These are phyloP conservation scores for Mastomys coucha DNA, from an alignment of 2,113 vertebrate species.

Conservation along the genomic window DNA sequence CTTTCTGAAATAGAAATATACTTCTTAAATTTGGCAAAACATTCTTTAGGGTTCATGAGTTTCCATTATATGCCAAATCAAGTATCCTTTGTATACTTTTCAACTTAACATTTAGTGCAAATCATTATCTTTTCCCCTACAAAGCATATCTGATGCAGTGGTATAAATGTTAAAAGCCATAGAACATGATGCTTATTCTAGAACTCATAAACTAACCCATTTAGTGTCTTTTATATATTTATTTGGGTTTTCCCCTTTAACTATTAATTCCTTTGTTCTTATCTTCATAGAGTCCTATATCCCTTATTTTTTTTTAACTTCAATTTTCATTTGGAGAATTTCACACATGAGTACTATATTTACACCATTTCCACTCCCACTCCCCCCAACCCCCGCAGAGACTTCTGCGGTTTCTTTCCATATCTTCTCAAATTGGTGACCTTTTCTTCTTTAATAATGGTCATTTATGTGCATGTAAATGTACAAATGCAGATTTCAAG, in stretches of 20 bases:
- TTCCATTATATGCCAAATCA: not conserved
- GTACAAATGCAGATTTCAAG: too few relatives aligned
- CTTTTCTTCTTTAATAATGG: not conserved
- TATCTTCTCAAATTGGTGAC: not conserved
- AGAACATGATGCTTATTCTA: not conserved
- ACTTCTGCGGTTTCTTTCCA: not conserved
- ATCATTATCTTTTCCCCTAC: not conserved
- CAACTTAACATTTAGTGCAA: not conserved
- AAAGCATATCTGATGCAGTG: not conserved
- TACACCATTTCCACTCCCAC: not conserved
- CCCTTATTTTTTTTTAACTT: not conserved
- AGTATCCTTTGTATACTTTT: not conserved
- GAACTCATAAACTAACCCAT: not conserved
- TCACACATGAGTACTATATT: too few relatives aligned
- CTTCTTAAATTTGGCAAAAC: not conserved
- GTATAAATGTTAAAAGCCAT: not conserved
- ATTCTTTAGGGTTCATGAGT: not conserved
- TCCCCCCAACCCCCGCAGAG: too few relatives aligned
- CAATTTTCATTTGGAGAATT: not conserved
- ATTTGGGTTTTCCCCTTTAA: not conserved
- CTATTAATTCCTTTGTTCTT: not conserved
- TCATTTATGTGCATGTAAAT: not conserved
- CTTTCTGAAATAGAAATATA: not conserved
- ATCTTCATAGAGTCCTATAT: not conserved
- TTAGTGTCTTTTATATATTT: not conserved